Base-by-base conservation (phyloP, 2,797 vertebrate species). In the Microctenopoma lineatum region DNA sequence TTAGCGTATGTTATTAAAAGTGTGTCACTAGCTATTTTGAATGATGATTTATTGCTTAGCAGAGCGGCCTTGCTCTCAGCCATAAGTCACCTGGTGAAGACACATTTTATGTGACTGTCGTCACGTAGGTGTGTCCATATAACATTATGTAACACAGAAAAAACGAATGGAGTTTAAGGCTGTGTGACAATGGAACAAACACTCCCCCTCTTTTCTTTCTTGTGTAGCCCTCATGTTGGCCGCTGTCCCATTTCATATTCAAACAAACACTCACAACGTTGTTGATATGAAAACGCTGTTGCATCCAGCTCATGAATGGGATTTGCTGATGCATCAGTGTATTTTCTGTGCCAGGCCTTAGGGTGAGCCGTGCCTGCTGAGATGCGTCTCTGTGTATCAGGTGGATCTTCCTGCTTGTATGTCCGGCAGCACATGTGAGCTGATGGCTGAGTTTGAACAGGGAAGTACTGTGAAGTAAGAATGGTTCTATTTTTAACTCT, bases 401-500 rank as follows among this genome's bases (percentile, higher is more conserved):
- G 53, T 34, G 16, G 58, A 73, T 84, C 66, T 81, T 75, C 63
- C 52, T 70, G 75, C 57, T 48, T 76, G 73, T 58, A 68, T 66
- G 80, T 71, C 3, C 27, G 38, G 64, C 51, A 41, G 62, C 1
- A 13, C n/a, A 44, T 59, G 75, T 47, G 27, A 71, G 73, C 76
- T 75, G 84, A 87, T 74, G 65, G 84, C 73, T 62, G 70, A 75
- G 64, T 78, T 73, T 48, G 71, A 84, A 64, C 53, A 79, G 83
- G 84, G 87, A 85, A 85, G 75, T 51, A 78, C 75, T 60, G 46
- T 68, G 70, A 80, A 76, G 69, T 73, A 70, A 75, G 58, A 56
- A 81, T 51, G 26, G 34, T 51, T 87, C 89, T 92, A 92, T 89
- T 90, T 91, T 82, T 90, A 92, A 80, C 77, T 53, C 48, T 41